Evolutionary conservation across 2,888 invertebrate species (phyloP).

Genomic region (Cosmopolites sordidus): DNA sequence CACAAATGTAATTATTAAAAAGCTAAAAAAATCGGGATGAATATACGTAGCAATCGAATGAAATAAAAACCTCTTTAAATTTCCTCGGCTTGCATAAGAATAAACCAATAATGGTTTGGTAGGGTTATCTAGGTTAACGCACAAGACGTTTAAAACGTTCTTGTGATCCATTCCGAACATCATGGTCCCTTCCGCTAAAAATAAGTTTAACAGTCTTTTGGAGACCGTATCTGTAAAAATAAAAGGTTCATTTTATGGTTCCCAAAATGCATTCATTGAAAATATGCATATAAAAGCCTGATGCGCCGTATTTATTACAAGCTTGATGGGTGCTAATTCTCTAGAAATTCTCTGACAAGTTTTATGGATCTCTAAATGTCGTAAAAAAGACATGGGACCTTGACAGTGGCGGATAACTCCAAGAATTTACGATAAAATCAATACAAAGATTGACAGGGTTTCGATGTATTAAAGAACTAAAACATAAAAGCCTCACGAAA

Average conservation of each 20-base stretch:
- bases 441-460: not conserved
- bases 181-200: slow-evolving; percentile 72
- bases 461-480: no score
- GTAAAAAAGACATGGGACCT: slow-evolving; percentile 15
- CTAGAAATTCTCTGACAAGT: slow-evolving; percentile 19
- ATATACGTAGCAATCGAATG: no score
- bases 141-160: slow-evolving; percentile 67
- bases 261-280: slow-evolving; percentile 14
- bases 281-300: slow-evolving; percentile 19
- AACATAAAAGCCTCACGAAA: no score
- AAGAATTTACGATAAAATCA: slow-evolving; percentile 1
- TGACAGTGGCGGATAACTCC: not conserved
- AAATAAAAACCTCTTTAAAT: slow-evolving; percentile 63
- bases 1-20: no score
- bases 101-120: slow-evolving; percentile 65
- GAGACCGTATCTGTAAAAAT: slow-evolving; percentile 27
- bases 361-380: slow-evolving; percentile 21
- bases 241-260: slow-evolving; percentile 27
- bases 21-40: no score
- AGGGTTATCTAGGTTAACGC: slow-evolving; percentile 58
- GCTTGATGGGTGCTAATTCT: slow-evolving; percentile 25
- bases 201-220: slow-evolving; percentile 64
- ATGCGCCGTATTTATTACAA: slow-evolving; percentile 17
- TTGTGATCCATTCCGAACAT: slow-evolving; percentile 66
- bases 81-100: slow-evolving; percentile 64